phyloP scores from a whole-genome alignment of 2,888 invertebrate species.

The Ichneumon xanthorius region DNA sequence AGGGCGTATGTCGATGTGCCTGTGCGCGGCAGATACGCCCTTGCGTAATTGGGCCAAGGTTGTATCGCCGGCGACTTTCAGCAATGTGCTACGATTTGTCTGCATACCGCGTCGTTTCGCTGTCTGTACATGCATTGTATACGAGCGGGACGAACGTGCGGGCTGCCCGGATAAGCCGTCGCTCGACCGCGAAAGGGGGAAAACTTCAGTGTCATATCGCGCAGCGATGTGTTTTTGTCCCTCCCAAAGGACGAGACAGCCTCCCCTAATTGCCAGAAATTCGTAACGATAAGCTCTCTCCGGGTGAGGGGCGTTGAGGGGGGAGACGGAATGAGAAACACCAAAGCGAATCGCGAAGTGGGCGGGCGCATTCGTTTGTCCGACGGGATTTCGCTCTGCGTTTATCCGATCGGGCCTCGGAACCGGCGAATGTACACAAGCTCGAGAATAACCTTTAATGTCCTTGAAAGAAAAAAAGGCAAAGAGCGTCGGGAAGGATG shows the following conservation, averaged over 20 bases:
- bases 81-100: slow-evolving; percentile 24
- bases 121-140: not conserved
- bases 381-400: not conserved
- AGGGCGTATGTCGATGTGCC: no score
- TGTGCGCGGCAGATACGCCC: no score
- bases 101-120: not conserved
- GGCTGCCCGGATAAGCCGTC: not conserved
- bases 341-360: slow-evolving; percentile 6
- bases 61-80: not conserved
- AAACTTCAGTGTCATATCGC: not conserved
- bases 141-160: not conserved
- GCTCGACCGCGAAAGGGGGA: not conserved
- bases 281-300: slow-evolving; percentile 8
- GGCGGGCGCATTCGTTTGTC: not conserved
- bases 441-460: not conserved
- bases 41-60: not conserved
- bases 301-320: not conserved
- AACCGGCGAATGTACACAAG: not conserved
- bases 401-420: slow-evolving; percentile 5
- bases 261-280: slow-evolving; percentile 31
- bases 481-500: not conserved
- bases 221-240: not conserved
- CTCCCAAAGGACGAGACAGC: not conserved
- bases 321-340: not conserved
- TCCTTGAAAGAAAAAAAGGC: not conserved